Evolutionary conservation across 2,888 invertebrate genomes (phyloP).

Genomic region (Plemyria rubiginata): DNA sequence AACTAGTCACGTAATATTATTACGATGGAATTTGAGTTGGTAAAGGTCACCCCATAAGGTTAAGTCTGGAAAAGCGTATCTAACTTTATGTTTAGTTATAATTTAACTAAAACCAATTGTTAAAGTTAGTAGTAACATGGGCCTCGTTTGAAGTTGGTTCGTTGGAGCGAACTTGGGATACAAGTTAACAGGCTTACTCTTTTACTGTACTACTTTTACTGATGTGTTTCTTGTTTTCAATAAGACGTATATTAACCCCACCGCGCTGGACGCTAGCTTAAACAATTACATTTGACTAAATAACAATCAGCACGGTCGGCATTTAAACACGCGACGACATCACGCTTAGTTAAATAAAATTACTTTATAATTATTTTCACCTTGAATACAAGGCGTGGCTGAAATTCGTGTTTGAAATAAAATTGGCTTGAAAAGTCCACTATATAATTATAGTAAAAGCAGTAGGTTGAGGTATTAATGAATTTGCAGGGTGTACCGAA

Average conservation of each 20-base stretch:
- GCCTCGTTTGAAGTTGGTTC: conserved; percentile 2
- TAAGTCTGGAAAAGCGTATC: neutral
- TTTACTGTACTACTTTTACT: too few relatives aligned
- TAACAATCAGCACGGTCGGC: conserved; percentile 13
- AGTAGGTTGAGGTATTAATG: neutral
- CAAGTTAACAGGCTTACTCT: too few relatives aligned
- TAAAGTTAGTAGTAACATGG: conserved; percentile 18
- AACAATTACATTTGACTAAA: conserved; percentile 3
- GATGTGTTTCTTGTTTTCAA: too few relatives aligned
- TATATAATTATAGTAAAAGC: neutral
- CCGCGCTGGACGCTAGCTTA: neutral
- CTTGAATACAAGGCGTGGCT: conserved; percentile 6
- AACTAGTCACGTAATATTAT: too few relatives aligned
- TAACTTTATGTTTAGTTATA: conserved; percentile 31
- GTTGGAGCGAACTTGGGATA: too few relatives aligned
- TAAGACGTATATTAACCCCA: too few relatives aligned
- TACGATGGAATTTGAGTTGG: too few relatives aligned
- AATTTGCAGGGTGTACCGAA: neutral
- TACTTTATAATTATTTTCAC: conserved; percentile 3
- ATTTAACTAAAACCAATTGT: conserved; percentile 28
- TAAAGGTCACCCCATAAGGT: neutral
- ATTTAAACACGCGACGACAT: conserved; percentile 23
- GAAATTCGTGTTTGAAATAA: neutral
- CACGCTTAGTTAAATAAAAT: conserved; percentile 29
- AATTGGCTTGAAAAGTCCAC: neutral